Percentiles rank a stretch among this genome's conserved stretches.
Evolutionary conservation across 1,140 invertebrate genomes (phyloP).

Genomic region (Eubasilissa regina): DNA sequence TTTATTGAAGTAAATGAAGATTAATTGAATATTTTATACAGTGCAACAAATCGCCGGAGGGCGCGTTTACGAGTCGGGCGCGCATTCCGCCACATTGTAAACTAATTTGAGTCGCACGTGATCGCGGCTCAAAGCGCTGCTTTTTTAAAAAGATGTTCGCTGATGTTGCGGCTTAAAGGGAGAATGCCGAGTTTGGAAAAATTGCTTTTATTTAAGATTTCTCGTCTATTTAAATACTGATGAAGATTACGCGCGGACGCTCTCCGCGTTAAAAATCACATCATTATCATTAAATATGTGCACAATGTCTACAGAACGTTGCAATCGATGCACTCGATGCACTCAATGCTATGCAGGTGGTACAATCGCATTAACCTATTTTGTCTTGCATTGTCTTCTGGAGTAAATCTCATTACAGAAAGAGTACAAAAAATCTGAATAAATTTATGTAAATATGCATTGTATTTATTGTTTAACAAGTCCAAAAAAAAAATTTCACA

Average conservation of each 20-base stretch:
- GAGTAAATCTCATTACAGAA: no score
- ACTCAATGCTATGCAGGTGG: no score
- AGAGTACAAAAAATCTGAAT: no score
- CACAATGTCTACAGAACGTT: no score
- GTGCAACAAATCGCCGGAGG: slow-evolving; percentile 8
- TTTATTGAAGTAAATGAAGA: slow-evolving; percentile 24
- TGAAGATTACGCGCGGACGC: background rate
- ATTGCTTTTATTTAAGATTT: background rate
- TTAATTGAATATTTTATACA: slow-evolving; percentile 23
- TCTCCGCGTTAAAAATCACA: background rate
- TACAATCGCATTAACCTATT: no score
- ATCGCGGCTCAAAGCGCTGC: slow-evolving; percentile 12
- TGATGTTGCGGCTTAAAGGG: no score
- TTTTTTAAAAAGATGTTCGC: slow-evolving; percentile 13
- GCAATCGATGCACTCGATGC: no score
- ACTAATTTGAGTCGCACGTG: slow-evolving; percentile 50
- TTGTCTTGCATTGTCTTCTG: no score
- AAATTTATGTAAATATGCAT: no score
- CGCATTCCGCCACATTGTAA: slow-evolving; percentile 52
- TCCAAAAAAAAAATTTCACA: no score
- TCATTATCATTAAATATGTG: background rate
- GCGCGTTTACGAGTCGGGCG: slow-evolving; percentile 19
- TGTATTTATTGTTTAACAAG: no score
- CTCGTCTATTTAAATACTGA: background rate
- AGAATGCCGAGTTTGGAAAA: background rate